phyloP scores from a whole-genome alignment of 2,888 invertebrate species.

The Scaptomyza polygonia region DNA sequence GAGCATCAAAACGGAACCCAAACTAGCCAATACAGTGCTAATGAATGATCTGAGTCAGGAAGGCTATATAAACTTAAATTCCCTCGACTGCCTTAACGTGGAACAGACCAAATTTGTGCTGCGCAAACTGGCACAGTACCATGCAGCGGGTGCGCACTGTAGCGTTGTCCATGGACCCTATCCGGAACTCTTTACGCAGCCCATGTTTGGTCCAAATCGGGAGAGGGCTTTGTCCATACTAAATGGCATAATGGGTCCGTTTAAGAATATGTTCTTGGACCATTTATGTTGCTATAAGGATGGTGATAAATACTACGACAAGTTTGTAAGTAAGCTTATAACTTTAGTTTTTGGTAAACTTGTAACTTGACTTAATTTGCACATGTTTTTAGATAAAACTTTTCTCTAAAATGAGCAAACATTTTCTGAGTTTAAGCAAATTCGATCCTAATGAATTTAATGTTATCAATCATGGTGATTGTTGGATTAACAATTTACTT shows the following conservation, averaged over 20 bases:
- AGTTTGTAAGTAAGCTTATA: constrained; percentile 58
- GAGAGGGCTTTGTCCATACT: constrained; percentile 41
- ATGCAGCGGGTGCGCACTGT: constrained; percentile 80
- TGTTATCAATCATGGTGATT: constrained; percentile 81
- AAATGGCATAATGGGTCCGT: constrained; percentile 48
- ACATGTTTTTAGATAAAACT: constrained; percentile 48
- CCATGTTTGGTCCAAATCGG: constrained; percentile 39
- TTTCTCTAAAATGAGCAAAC: constrained; percentile 49
- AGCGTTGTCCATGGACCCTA: constrained; percentile 65
- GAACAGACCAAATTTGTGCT: constrained; percentile 75
- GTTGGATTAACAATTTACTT: constrained; percentile 80
- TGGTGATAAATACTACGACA: constrained; percentile 58
- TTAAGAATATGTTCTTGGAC: constrained; percentile 42
- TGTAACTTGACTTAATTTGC: not conserved
- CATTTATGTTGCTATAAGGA: constrained; percentile 49
- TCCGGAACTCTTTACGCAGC: constrained; percentile 40
- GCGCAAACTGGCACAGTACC: constrained; percentile 81
- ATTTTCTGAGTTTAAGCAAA: constrained; percentile 37
- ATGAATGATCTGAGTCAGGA: constrained; percentile 75
- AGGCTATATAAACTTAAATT: constrained; percentile 77
- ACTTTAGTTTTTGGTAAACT: not conserved
- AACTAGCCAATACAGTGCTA: constrained; percentile 63
- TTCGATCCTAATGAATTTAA: constrained; percentile 68
- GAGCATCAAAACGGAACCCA: constrained; percentile 54
- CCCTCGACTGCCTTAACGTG: constrained; percentile 76